Conservation (phyloP, 1,140 invertebrate species). For the Scaptodrosophila lebanonensis region DNA sequence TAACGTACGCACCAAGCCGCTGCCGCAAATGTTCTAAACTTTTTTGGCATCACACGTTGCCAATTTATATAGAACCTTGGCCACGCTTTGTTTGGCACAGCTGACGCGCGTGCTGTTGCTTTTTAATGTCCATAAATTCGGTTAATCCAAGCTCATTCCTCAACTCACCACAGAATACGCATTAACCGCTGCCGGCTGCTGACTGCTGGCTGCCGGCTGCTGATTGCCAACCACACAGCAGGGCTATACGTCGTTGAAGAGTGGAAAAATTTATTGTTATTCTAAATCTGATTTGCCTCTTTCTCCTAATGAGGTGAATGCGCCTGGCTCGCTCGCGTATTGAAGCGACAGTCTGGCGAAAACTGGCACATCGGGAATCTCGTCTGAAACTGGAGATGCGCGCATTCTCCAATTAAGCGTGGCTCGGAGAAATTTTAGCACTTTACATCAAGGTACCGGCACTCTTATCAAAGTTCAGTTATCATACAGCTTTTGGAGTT, state of each 20-base stretch:
- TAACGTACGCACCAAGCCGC: slow-evolving; percentile 28
- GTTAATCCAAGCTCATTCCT: not conserved
- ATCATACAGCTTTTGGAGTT: slow-evolving; percentile 22
- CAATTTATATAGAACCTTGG: slow-evolving; percentile 47
- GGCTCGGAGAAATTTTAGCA: slow-evolving; percentile 6
- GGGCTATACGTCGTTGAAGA: slow-evolving; percentile 52
- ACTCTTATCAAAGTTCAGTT: slow-evolving; percentile 48
- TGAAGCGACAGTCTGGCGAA: too few relatives aligned
- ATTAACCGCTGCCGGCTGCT: too few relatives aligned
- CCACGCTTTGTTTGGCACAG: slow-evolving; percentile 49
- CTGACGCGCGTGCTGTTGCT: slow-evolving; percentile 27
- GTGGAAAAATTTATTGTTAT: slow-evolving; percentile 52
- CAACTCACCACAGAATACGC: too few relatives aligned
- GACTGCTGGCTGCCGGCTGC: too few relatives aligned
- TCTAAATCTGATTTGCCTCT: slow-evolving; percentile 42
- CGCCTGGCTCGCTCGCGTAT: too few relatives aligned
- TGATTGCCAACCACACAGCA: slow-evolving; percentile 46
- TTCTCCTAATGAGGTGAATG: too few relatives aligned
- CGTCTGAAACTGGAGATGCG: too few relatives aligned
- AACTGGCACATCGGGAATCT: too few relatives aligned
- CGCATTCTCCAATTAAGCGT: not conserved
- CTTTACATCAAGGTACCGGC: slow-evolving; percentile 23
- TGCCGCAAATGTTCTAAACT: slow-evolving; percentile 65
- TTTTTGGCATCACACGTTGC: slow-evolving; percentile 33
- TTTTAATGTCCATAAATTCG: not conserved